phyloP scores from a whole-genome alignment of 2,888 invertebrate genomes.

The Drosophila mayaguana region DNA sequence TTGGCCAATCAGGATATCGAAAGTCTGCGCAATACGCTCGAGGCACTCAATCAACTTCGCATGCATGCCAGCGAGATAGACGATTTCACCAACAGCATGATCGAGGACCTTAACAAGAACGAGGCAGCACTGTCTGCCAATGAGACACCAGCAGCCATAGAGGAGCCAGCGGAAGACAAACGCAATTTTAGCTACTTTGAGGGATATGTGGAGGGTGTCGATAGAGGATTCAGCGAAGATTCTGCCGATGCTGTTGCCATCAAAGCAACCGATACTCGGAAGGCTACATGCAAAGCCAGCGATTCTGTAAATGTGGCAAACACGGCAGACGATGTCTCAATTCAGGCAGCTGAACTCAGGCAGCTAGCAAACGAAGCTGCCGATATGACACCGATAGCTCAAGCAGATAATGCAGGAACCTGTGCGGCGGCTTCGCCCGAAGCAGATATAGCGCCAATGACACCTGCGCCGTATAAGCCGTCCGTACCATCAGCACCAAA shows the following conservation, averaged over 20 bases:
- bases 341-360: not conserved
- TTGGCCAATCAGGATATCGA: conserved; percentile 61
- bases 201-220: conserved; percentile 22
- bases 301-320: not conserved
- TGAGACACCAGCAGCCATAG: not conserved
- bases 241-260: not conserved
- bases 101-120: conserved; percentile 38
- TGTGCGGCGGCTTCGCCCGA: not conserved
- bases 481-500: conserved; percentile 4
- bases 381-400: not conserved
- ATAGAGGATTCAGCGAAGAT: conserved; percentile 13
- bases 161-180: not conserved
- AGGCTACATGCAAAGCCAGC: not conserved
- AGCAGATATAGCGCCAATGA: conserved; percentile 30
- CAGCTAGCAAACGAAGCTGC: not conserved
- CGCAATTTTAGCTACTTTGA: conserved; percentile 33
- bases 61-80: conserved; percentile 70
- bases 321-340: not conserved
- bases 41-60: conserved; percentile 66
- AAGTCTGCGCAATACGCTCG: conserved; percentile 60
- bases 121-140: not conserved
- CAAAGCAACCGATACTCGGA: not conserved
- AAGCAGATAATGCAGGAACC: not conserved
- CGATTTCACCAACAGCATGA: conserved; percentile 64
- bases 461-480: conserved; percentile 1